These are phyloP conservation scores for Drosophila pandora DNA, from an alignment of 1,140 invertebrate species.

Conservation along the genomic window DNA sequence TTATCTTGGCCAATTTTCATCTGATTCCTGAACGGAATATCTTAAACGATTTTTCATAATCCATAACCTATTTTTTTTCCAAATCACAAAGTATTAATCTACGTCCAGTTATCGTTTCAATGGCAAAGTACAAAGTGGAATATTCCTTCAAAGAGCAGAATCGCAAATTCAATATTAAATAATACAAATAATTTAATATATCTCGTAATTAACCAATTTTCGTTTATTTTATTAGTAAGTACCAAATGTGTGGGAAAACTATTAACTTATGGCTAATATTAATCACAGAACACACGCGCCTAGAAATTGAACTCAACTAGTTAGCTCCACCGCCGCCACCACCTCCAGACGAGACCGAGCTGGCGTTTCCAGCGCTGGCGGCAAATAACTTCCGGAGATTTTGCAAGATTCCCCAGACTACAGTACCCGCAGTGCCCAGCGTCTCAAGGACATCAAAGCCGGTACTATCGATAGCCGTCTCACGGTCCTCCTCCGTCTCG, in stretches of 20 bases:
- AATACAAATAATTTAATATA: not conserved
- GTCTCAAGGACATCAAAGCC: slow-evolving; percentile 70
- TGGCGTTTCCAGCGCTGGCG: slow-evolving; percentile 69
- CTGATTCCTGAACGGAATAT: too few relatives aligned
- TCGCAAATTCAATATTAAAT: too few relatives aligned
- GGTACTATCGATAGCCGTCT: slow-evolving; percentile 71
- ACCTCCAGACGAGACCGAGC: slow-evolving; percentile 63
- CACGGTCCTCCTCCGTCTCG: slow-evolving; percentile 76
- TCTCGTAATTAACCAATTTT: slow-evolving; percentile 5
- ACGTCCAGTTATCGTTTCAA: too few relatives aligned
- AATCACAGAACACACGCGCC: slow-evolving; percentile 63
- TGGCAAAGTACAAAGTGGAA: too few relatives aligned
- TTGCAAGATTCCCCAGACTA: slow-evolving; percentile 58
- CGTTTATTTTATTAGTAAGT: slow-evolving; percentile 58
- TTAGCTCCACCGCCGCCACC: slow-evolving; percentile 31
- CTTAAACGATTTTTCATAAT: too few relatives aligned
- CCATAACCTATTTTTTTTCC: too few relatives aligned
- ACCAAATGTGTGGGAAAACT: slow-evolving; percentile 14
- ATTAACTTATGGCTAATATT: slow-evolving; percentile 51
- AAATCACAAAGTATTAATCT: too few relatives aligned
- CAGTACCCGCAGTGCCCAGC: slow-evolving; percentile 54
- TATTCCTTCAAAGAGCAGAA: too few relatives aligned
- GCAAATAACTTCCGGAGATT: slow-evolving; percentile 65
- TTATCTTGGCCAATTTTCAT: too few relatives aligned
- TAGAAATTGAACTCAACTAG: not conserved